These are phyloP conservation scores for Acrocyrtus sp. DNA, from an alignment of 2,888 invertebrate genomes.

Conservation along the genomic window DNA sequence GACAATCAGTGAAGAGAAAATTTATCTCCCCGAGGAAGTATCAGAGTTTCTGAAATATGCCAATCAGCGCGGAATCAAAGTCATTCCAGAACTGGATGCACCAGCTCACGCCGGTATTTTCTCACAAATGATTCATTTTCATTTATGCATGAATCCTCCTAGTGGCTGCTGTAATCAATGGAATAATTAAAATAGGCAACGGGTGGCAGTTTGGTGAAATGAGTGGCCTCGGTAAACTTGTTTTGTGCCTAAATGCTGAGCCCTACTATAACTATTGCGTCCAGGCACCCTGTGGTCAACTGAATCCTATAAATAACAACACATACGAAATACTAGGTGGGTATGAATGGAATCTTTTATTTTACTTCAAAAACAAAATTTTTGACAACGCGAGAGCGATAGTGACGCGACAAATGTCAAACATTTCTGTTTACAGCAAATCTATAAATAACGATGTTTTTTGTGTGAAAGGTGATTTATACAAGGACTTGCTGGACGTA, in stretches of 20 bases:
- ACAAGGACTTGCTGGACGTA: slow-evolving; percentile 77
- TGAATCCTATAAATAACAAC: slow-evolving; percentile 80
- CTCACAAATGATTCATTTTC: background rate
- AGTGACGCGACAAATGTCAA: background rate
- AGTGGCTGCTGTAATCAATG: background rate
- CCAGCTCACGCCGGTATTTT: slow-evolving; percentile 75
- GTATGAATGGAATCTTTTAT: too few relatives aligned
- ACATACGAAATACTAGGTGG: slow-evolving; percentile 72
- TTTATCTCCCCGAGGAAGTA: slow-evolving; percentile 64
- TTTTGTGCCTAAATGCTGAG: slow-evolving; percentile 78
- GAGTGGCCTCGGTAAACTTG: slow-evolving; percentile 76
- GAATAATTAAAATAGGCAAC: slow-evolving; percentile 12
- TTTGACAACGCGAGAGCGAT: too few relatives aligned
- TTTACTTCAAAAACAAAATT: too few relatives aligned
- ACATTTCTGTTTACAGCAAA: background rate
- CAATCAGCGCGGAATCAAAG: slow-evolving; percentile 80
- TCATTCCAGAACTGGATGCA: slow-evolving; percentile 91
- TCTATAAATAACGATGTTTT: background rate
- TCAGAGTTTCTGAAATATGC: slow-evolving; percentile 74
- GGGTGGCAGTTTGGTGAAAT: slow-evolving; percentile 64
- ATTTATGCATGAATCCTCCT: background rate
- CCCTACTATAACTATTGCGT: slow-evolving; percentile 80
- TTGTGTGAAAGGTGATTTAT: slow-evolving; percentile 68
- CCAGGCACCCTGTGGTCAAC: slow-evolving; percentile 85
- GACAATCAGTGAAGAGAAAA: slow-evolving; percentile 79